These are phyloP conservation scores for Lacanobia wlatinum DNA, from an alignment of 2,888 invertebrate genomes.

Conservation along the genomic window DNA sequence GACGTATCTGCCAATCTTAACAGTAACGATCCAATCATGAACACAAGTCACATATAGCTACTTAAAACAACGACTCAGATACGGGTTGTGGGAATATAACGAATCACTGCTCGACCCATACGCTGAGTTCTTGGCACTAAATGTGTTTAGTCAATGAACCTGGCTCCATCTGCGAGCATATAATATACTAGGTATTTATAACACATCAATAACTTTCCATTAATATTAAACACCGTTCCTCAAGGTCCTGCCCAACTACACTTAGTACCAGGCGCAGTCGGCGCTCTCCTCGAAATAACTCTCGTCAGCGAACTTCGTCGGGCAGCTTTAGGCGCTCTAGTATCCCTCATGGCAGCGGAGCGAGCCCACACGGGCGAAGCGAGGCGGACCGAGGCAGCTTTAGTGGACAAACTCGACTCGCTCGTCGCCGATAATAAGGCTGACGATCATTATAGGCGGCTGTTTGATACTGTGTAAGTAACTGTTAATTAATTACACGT, in stretches of 20 bases:
- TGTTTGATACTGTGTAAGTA: constrained; percentile 99
- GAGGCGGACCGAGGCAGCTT: constrained; percentile 97
- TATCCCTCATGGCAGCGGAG: constrained; percentile 98
- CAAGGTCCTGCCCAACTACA: constrained; percentile 95
- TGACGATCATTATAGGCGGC: constrained; percentile 97
- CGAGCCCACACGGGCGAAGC: constrained; percentile 96
- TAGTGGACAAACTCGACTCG: constrained; percentile 98
- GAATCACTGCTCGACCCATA: too few species aligned
- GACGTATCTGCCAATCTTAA: too few species aligned
- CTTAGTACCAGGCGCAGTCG: constrained; percentile 98
- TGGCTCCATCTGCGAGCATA: too few species aligned
- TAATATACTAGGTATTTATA: too few species aligned
- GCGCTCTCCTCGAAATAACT: constrained; percentile 98
- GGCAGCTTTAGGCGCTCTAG: constrained; percentile 97
- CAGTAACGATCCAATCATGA: too few species aligned
- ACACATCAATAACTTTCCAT: too few species aligned
- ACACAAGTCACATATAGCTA: too few species aligned
- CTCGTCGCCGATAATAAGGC: constrained; percentile 98
- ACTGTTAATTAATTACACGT: background rate
- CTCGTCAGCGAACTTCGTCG: constrained; percentile 97
- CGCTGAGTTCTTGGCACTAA: too few species aligned
- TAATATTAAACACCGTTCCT: too few species aligned
- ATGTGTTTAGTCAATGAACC: too few species aligned
- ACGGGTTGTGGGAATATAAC: too few species aligned
- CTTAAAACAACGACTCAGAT: too few species aligned